Conservation (phyloP, 64 coral and sea anemone species). For the Astreopora myriophthalma region DNA sequence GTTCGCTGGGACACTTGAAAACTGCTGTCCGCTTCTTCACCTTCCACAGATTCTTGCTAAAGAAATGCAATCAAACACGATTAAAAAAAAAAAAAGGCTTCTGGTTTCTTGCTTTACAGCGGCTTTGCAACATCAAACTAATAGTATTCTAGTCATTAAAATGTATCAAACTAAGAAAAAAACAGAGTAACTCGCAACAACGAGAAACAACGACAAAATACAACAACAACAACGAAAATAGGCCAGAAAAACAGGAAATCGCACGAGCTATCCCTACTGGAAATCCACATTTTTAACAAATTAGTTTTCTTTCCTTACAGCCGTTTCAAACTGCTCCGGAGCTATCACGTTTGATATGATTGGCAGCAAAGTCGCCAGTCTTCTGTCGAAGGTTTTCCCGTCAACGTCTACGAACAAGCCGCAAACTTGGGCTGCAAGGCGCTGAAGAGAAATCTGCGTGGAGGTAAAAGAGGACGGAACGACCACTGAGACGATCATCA, state of each 20-base stretch:
- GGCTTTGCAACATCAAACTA: no score
- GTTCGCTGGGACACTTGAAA: conserved; percentile 15
- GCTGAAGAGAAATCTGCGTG: conserved; percentile 50
- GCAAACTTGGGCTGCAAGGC: conserved; percentile 81
- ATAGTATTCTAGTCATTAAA: no score
- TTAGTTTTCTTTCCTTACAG: background rate
- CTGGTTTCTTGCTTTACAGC: no score
- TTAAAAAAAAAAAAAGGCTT: no score
- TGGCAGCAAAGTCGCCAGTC: conserved; percentile 63
- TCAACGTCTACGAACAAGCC: conserved; percentile 91
- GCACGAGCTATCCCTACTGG: background rate
- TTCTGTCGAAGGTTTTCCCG: conserved; percentile 73
- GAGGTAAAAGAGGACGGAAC: background rate
- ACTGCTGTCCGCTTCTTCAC: background rate
- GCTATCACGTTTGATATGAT: conserved; percentile 49
- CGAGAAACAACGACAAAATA: no score
- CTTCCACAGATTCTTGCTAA: conserved; percentile 12
- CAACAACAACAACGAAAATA: background rate
- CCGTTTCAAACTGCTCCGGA: conserved; percentile 74
- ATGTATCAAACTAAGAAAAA: no score
- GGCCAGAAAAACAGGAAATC: background rate
- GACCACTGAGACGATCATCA: no score
- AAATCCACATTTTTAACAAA: background rate
- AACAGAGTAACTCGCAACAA: no score
- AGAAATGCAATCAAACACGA: background rate